Conservation (phyloP, 1,140 invertebrate species). For the Neodiprion virginianus region DNA sequence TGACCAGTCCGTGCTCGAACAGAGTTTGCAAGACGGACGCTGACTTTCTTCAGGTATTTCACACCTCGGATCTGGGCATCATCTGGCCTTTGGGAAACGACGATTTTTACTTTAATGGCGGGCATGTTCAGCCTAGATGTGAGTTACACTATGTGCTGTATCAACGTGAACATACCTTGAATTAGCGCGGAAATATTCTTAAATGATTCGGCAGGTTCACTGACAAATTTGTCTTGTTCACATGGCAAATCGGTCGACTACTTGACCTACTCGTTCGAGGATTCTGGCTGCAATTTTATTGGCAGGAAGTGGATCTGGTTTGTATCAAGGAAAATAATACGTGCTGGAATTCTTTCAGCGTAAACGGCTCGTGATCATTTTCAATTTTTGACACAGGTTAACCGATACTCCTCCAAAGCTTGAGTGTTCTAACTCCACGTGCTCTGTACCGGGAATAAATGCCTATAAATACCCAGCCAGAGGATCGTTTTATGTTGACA, state of each 20-base stretch:
- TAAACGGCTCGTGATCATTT: not conserved
- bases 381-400: not conserved
- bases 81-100: not conserved
- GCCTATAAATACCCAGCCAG: not conserved
- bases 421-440: not conserved
- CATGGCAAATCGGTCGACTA: not conserved
- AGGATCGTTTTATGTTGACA: not conserved
- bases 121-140: constrained; percentile 19
- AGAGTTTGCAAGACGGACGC: constrained; percentile 11
- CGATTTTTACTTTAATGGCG: constrained; percentile 13
- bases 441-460: not conserved
- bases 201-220: not conserved
- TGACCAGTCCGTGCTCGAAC: not conserved
- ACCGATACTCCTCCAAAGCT: not conserved
- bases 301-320: not conserved
- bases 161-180: not conserved
- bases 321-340: not conserved
- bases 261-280: not conserved
- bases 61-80: constrained; percentile 21
- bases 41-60: not conserved
- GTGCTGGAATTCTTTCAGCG: no score
- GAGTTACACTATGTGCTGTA: not conserved
- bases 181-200: not conserved
- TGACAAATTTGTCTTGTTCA: not conserved
- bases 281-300: not conserved